phyloP scores from a whole-genome alignment of 2,113 vertebrate species.

The Chiloscyllium plagiosum region DNA sequence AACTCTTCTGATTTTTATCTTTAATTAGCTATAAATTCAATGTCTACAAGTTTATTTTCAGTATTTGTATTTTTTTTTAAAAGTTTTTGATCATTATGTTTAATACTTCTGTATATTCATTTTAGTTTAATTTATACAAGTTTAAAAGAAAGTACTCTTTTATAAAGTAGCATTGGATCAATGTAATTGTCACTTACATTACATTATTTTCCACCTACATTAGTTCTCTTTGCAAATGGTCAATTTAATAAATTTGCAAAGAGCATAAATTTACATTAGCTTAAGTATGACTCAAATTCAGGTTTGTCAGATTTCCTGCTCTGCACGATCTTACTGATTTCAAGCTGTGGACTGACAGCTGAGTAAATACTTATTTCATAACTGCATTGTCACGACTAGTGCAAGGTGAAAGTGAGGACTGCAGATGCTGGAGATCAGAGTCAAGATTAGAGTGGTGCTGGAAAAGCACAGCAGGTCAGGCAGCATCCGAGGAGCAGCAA shows the following conservation, averaged over 20 bases:
- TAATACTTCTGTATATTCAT: neutral
- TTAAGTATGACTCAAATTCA: constrained; percentile 40
- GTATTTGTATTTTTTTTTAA: neutral
- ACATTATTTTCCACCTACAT: neutral
- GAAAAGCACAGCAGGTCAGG: too few relatives aligned
- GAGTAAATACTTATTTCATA: constrained; percentile 58
- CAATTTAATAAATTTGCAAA: constrained; percentile 29
- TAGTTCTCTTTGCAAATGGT: neutral
- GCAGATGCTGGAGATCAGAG: too few relatives aligned
- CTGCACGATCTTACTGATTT: constrained; percentile 41
- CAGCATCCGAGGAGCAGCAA: too few relatives aligned
- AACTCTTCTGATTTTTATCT: neutral
- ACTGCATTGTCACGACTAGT: constrained; percentile 48
- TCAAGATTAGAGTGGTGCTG: too few relatives aligned
- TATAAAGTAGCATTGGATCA: neutral
- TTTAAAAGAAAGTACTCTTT: neutral
- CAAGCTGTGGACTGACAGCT: constrained; percentile 53
- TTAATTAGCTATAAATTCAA: neutral
- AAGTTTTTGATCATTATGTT: neutral
- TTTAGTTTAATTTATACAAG: neutral
- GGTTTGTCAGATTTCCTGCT: constrained; percentile 41
- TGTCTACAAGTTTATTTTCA: neutral
- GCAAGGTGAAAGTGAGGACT: constrained; percentile 26
- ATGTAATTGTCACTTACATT: neutral
- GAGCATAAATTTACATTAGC: constrained; percentile 40